phyloP scores from a whole-genome alignment of 2,113 vertebrate species.

The Pollimyrus isidori region DNA sequence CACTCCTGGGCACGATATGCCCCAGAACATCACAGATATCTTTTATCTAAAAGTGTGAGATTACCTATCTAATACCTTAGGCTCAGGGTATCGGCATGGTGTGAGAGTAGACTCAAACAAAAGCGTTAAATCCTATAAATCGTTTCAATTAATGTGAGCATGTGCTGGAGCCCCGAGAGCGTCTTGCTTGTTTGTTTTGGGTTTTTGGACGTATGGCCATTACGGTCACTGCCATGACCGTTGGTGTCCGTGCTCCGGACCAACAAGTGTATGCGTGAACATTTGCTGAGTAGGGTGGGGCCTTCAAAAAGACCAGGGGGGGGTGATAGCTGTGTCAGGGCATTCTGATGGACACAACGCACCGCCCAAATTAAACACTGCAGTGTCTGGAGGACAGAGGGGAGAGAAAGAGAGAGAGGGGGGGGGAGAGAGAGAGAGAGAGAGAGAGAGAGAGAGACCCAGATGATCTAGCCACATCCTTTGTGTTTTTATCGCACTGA shows the following conservation, averaged over 20 bases:
- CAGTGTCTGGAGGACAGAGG: background rate
- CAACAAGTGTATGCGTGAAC: background rate
- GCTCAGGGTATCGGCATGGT: background rate
- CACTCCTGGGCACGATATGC: background rate
- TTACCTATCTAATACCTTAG: background rate
- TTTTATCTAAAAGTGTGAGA: constrained; percentile 6
- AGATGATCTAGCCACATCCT: background rate
- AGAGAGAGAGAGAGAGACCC: background rate
- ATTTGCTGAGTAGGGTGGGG: background rate
- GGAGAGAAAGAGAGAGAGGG: background rate
- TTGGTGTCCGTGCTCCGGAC: background rate
- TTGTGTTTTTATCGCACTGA: background rate
- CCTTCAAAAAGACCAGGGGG: background rate
- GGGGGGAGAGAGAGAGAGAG: background rate
- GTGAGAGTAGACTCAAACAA: background rate
- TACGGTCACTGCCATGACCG: background rate
- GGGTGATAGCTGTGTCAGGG: background rate
- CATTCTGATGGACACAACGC: background rate
- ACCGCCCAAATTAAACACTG: background rate
- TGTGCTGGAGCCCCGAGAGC: background rate
- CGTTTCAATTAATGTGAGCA: background rate
- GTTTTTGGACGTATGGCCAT: background rate
- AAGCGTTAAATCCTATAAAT: background rate
- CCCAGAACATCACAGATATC: constrained; percentile 1
- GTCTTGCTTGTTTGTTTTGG: background rate